These are phyloP conservation scores for Aspidapion aeneum DNA, from an alignment of 2,888 invertebrate species.

Conservation along the genomic window DNA sequence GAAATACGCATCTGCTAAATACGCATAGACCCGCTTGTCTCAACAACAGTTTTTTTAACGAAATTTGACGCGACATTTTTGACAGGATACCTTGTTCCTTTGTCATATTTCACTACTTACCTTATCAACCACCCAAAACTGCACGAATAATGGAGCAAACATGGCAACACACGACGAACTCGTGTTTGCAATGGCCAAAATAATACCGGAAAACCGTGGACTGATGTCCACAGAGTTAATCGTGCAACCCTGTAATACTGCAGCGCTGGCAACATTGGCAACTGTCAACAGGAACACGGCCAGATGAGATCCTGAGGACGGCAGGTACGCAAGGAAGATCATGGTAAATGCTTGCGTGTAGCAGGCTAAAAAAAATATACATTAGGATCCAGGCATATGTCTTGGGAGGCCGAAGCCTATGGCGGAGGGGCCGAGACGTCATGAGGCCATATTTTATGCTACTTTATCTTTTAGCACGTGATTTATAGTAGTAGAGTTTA, in stretches of 20 bases:
- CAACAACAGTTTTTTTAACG: too few species aligned
- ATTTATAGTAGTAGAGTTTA: too few species aligned
- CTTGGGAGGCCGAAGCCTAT: too few species aligned
- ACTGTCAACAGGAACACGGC: slow-evolving; percentile 13
- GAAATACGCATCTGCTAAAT: too few species aligned
- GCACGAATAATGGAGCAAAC: slow-evolving; percentile 21
- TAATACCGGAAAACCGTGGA: slow-evolving; percentile 74
- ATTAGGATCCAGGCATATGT: slow-evolving; percentile 13
- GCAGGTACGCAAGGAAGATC: slow-evolving; percentile 11
- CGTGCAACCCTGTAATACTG: slow-evolving; percentile 41
- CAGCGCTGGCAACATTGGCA: slow-evolving; percentile 11
- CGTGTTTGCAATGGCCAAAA: slow-evolving; percentile 79
- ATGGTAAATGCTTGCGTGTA: neutral
- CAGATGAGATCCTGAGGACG: slow-evolving; percentile 2
- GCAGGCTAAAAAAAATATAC: neutral
- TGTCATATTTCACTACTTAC: slow-evolving; percentile 13
- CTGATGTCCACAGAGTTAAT: slow-evolving; percentile 78
- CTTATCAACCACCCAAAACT: slow-evolving; percentile 18
- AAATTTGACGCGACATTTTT: too few species aligned
- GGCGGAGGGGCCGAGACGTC: too few species aligned
- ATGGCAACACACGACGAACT: slow-evolving; percentile 40
- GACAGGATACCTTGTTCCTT: too few species aligned
- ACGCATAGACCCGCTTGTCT: too few species aligned
- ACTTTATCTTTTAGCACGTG: too few species aligned
- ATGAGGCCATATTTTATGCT: too few species aligned